Conservation (phyloP, 30 jellyfish, hydroid and myxozoan genomes). For the Aurelia aurita complex sp. Pacific region DNA sequence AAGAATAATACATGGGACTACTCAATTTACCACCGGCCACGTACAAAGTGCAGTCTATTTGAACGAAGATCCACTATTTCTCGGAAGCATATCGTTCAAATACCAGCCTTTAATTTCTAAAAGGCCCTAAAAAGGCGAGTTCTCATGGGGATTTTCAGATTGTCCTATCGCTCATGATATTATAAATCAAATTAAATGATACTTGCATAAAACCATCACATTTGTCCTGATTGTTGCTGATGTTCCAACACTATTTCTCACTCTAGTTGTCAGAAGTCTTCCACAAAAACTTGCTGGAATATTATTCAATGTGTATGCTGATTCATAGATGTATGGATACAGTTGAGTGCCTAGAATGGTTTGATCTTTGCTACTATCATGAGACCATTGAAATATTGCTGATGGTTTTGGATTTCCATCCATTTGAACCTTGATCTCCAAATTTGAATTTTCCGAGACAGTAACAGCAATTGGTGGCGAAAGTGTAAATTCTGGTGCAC, state of each 20-base stretch:
- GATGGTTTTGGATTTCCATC: conserved; percentile 37
- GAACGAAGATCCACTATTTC: no score
- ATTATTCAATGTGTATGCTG: conserved; percentile 5
- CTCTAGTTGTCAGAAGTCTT: conserved; percentile 13
- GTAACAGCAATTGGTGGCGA: conserved; percentile 4
- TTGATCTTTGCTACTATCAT: background rate
- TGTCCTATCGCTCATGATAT: no score
- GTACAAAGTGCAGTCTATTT: no score
- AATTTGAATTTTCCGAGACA: conserved; percentile 15
- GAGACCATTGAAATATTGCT: conserved; percentile 37
- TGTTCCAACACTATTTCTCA: background rate
- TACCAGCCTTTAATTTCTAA: no score
- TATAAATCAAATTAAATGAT: no score
- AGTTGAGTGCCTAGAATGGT: conserved; percentile 1
- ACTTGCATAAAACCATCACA: no score
- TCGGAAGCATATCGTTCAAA: no score
- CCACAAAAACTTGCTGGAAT: conserved; percentile 33
- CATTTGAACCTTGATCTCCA: conserved; percentile 18
- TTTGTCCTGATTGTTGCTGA: no score
- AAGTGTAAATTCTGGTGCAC: background rate
- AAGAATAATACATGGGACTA: no score
- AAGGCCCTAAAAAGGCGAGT: no score
- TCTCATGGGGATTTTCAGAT: no score
- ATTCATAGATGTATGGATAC: conserved; percentile 4
- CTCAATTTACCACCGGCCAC: no score